A percentile compares a stretch with the other conserved stretches of the same genome.
These are phyloP conservation scores for Cirrhinus molitorella DNA, from an alignment of 2,797 vertebrate species.

Conservation along the genomic window DNA sequence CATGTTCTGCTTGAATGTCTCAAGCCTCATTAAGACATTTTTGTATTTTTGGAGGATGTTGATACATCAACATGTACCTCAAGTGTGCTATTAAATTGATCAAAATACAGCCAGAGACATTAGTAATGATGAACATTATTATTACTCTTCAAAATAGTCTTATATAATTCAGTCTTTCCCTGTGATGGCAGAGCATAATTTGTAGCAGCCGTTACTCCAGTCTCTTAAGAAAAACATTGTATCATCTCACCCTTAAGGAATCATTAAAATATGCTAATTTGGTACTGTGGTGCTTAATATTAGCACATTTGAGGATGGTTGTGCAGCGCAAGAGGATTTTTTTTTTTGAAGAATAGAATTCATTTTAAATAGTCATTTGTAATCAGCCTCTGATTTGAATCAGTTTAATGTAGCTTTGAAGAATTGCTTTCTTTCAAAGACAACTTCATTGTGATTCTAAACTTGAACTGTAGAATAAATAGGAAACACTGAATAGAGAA, in stretches of 20 bases:
- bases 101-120: background rate
- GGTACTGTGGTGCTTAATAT: slow-evolving; percentile 1
- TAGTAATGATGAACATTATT: background rate
- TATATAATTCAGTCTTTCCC: background rate
- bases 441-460: background rate
- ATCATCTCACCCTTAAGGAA: background rate
- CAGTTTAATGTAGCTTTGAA: background rate
- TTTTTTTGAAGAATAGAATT: background rate
- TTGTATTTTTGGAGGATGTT: background rate
- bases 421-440: background rate
- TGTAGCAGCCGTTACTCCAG: background rate
- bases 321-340: background rate
- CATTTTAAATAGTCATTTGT: background rate
- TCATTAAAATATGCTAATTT: slow-evolving; percentile 22
- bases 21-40: background rate
- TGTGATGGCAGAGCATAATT: background rate
- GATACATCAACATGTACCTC: too few species aligned
- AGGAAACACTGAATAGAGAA: background rate
- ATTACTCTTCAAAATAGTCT: background rate
- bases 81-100: background rate
- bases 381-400: background rate
- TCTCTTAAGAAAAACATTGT: background rate
- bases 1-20: background rate
- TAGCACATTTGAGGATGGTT: background rate
- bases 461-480: background rate